Evolutionary conservation across 2,797 vertebrate species (phyloP).

Genomic region (Avahi laniger): DNA sequence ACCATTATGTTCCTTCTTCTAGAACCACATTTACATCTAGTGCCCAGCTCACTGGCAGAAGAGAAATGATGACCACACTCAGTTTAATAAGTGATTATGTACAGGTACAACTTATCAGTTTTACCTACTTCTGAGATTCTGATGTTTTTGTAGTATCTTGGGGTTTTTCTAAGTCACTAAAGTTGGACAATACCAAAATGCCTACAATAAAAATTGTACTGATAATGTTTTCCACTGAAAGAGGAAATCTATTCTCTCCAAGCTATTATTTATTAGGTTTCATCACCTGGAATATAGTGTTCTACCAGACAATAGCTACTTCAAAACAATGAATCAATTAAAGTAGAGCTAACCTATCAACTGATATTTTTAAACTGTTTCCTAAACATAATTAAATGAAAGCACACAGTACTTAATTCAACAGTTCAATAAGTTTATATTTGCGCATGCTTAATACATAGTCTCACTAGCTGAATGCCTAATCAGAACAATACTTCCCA

Average conservation of each 20-base stretch:
- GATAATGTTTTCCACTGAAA: not conserved
- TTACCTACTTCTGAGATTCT: not conserved
- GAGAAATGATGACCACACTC: not conserved
- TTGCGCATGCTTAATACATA: not conserved
- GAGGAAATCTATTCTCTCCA: constrained; percentile 10
- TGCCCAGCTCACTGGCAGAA: not conserved
- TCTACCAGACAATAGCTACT: not conserved
- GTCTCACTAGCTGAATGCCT: not conserved
- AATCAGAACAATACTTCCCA: not conserved
- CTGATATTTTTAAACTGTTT: not conserved
- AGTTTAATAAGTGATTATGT: not conserved
- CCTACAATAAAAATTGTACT: not conserved
- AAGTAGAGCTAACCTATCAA: not conserved
- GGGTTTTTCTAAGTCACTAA: not conserved
- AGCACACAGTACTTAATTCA: not conserved
- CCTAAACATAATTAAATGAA: constrained; percentile 17
- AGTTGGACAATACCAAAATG: not conserved
- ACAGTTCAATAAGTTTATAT: not conserved
- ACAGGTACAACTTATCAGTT: not conserved
- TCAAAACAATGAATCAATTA: constrained; percentile 20
- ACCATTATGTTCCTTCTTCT: not conserved
- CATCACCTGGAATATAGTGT: not conserved
- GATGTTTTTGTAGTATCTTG: not conserved
- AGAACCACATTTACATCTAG: not conserved
- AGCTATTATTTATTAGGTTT: not conserved